Evolutionary conservation across 2,888 invertebrate genomes (phyloP).

Genomic region (Uropetala carovei): DNA sequence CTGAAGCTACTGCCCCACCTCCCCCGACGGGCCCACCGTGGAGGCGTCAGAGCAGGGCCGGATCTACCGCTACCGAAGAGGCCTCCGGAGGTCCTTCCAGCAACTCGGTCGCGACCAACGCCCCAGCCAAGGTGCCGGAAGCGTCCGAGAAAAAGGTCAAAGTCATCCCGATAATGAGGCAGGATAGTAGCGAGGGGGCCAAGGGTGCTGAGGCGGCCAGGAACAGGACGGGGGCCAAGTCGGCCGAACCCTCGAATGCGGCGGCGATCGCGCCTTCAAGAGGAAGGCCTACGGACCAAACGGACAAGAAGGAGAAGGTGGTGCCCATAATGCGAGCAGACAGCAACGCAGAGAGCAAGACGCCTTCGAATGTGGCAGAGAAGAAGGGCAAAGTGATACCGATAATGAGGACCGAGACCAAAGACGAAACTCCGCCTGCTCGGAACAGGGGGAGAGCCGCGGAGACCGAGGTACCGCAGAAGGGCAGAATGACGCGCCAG

Average conservation of each 20-base stretch:
- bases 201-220: constrained; percentile 69
- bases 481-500: constrained; percentile 72
- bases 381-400: constrained; percentile 66
- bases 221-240: constrained; percentile 66
- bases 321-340: constrained; percentile 74
- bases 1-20: constrained; percentile 71
- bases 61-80: not conserved
- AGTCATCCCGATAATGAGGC: constrained; percentile 37
- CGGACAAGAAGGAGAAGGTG: not conserved
- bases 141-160: constrained; percentile 67
- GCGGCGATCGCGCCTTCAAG: not conserved
- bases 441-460: constrained; percentile 45
- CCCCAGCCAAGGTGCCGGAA: constrained; percentile 81
- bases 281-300: not conserved
- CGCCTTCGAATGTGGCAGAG: constrained; percentile 72
- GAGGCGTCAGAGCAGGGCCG: constrained; percentile 56
- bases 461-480: constrained; percentile 66
- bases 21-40: constrained; percentile 73
- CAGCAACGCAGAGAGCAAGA: constrained; percentile 76
- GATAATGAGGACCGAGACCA: constrained; percentile 65
- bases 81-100: not conserved
- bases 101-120: not conserved
- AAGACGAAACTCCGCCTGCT: constrained; percentile 36
- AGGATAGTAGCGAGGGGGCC: constrained; percentile 69
- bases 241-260: not conserved